These are phyloP conservation scores for Galleria mellonella DNA, from an alignment of 1,140 invertebrate species.

Conservation along the genomic window DNA sequence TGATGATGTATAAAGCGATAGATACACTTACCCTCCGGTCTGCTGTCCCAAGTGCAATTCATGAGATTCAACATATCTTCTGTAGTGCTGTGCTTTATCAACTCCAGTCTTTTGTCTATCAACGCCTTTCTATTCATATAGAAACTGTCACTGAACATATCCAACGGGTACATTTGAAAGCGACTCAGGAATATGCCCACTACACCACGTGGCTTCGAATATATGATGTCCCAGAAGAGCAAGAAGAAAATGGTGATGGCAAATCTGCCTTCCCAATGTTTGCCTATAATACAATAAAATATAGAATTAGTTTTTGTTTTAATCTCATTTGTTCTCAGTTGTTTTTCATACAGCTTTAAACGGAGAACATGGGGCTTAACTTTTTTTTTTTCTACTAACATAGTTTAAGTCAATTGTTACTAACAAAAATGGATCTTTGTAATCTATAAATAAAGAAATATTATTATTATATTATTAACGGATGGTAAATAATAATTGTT, in stretches of 20 bases:
- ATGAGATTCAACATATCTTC: slow-evolving; percentile 58
- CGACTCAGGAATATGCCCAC: slow-evolving; percentile 78
- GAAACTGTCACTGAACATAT: slow-evolving; percentile 80
- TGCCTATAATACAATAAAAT: slow-evolving; percentile 34
- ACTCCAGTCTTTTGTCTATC: slow-evolving; percentile 75
- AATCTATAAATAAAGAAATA: too few species aligned
- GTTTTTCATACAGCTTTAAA: too few species aligned
- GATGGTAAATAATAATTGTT: too few species aligned
- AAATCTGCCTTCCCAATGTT: slow-evolving; percentile 82
- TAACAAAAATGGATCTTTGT: too few species aligned
- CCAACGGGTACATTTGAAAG: slow-evolving; percentile 81
- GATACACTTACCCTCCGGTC: slow-evolving; percentile 48
- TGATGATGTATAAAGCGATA: too few species aligned
- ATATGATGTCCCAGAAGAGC: slow-evolving; percentile 87
- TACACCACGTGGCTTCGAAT: slow-evolving; percentile 67
- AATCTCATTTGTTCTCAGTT: too few species aligned
- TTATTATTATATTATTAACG: too few species aligned
- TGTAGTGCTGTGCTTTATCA: slow-evolving; percentile 47
- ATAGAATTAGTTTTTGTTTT: not conserved
- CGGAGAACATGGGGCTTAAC: too few species aligned
- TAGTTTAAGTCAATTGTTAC: too few species aligned
- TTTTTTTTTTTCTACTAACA: too few species aligned
- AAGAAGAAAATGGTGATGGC: slow-evolving; percentile 79
- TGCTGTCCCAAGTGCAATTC: slow-evolving; percentile 45
- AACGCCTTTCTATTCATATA: slow-evolving; percentile 75